Evolutionary conservation across 2,888 invertebrate genomes (phyloP).

Genomic region (Atethmia centrago): DNA sequence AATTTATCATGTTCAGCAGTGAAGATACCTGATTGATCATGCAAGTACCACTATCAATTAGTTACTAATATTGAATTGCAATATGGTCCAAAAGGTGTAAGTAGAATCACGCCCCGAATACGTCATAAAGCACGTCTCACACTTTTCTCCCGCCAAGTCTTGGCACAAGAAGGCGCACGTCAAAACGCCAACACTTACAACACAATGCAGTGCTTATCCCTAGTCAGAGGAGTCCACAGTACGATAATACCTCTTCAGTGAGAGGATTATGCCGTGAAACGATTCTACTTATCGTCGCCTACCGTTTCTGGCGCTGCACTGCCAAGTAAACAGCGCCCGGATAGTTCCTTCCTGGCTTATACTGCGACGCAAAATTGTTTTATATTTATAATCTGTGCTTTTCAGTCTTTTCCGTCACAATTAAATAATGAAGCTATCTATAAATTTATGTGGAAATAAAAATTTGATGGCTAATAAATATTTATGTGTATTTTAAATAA

Average conservation of each 20-base stretch:
- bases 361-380: conserved; percentile 48
- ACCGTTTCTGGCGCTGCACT: conserved; percentile 66
- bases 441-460: not conserved
- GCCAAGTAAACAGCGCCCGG: conserved; percentile 63
- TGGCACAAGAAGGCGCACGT: conserved; percentile 65
- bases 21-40: not conserved
- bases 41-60: too few species aligned
- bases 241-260: conserved; percentile 81
- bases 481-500: conserved; percentile 18
- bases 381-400: conserved; percentile 42
- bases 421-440: not conserved
- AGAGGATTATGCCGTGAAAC: conserved; percentile 78
- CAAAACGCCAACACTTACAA: conserved; percentile 70
- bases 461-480: conserved; percentile 27
- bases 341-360: conserved; percentile 59
- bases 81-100: conserved; percentile 7
- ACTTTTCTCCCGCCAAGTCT: conserved; percentile 50
- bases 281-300: conserved; percentile 76
- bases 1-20: not conserved
- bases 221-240: conserved; percentile 71
- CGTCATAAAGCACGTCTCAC: conserved; percentile 25
- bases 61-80: not conserved
- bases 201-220: conserved; percentile 77
- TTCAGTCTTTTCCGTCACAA: not conserved
- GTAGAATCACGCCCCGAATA: not conserved